These are phyloP conservation scores for Odontomachus brunneus DNA, from an alignment of 1,140 invertebrate species.

Conservation along the genomic window DNA sequence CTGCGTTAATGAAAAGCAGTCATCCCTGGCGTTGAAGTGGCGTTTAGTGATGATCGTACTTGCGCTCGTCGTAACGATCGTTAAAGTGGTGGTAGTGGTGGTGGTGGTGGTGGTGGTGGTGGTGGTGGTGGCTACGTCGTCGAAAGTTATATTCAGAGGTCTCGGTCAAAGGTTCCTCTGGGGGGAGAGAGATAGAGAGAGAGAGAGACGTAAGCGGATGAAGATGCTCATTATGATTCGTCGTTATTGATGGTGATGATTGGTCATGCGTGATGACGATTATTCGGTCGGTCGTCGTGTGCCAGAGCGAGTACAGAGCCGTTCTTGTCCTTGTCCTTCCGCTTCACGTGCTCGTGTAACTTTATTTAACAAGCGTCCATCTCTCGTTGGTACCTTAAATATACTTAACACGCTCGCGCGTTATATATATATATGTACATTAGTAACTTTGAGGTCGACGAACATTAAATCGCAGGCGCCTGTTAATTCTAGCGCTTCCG, in stretches of 20 bases:
- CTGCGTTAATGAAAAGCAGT: constrained; percentile 48
- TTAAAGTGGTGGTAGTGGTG: too few relatives aligned
- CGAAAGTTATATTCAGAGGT: constrained; percentile 41
- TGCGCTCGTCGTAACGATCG: constrained; percentile 12
- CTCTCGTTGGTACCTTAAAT: constrained; percentile 26
- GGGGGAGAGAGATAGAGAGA: too few relatives aligned
- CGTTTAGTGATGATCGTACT: constrained; percentile 42
- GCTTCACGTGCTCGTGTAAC: background rate
- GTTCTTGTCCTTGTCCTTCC: constrained; percentile 26
- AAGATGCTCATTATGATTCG: constrained; percentile 39
- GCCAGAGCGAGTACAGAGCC: background rate
- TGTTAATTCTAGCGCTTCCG: constrained; percentile 13
- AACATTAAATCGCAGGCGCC: background rate
- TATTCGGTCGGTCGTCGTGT: constrained; percentile 40
- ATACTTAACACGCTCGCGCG: constrained; percentile 15
- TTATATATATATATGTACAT: constrained; percentile 40
- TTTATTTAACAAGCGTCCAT: constrained; percentile 26
- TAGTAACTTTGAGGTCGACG: background rate
- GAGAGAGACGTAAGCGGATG: constrained; percentile 32
- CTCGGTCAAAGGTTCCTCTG: constrained; percentile 35
- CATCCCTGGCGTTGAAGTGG: constrained; percentile 22
- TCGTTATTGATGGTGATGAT: constrained; percentile 32
- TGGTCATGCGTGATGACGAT: constrained; percentile 38
- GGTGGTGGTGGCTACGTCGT: background rate
- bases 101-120: too few relatives aligned